Base-by-base conservation (phyloP, 2,113 vertebrate species). In the Rhynchomys soricoides region DNA sequence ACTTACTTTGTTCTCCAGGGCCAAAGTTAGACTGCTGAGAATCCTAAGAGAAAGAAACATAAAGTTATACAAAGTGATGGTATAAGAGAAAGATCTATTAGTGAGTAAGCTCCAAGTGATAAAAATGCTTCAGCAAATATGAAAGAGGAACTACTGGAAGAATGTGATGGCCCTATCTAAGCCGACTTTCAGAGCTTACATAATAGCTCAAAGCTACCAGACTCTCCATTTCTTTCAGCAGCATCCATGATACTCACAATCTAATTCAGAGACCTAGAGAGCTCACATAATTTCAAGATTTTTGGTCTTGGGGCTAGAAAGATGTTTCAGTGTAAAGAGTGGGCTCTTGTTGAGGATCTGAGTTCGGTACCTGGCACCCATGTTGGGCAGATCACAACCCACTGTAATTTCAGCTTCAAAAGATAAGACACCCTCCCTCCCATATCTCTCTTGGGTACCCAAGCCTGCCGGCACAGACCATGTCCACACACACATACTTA, bases 1-100 rank as follows among this genome's bases (percentile, higher is more conserved):
- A 99, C 99, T 99, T 97, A 99, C 99, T 99, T 98, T 99, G 99
- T 91, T 99, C 99, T 97, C 98, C 99, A 96, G 99, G 97, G 96
- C 98, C 98, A 98, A 99, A 99, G 97, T 93, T 98, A 95, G 99
- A 97, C 96, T 99, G 98, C 5, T 99, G 99, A 83, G 99, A 98
- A 85, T 99, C 99, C 99, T 99, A 96, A 92, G 91, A 92, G 96
- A 92, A 93, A 95, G 93, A 95, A 90, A 98, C 8, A 98, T 94
- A 95, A 97, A 94, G 90, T 87, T 93, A 98, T 37, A 96, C 66
- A 74, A 73, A 78, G 62, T 96, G 74, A 94, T 68, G 89, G 13
- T 77, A 96, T 45, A 24, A 93, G 3, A 93, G 64, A 93, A 92
- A 74, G 26, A 17, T 57, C 52, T 12, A 31, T 89, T 92, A 89